A percentile compares a stretch with the other conserved stretches of the same genome.
Conservation (phyloP, 64 coral and sea anemone species). For the Montipora cactus region DNA sequence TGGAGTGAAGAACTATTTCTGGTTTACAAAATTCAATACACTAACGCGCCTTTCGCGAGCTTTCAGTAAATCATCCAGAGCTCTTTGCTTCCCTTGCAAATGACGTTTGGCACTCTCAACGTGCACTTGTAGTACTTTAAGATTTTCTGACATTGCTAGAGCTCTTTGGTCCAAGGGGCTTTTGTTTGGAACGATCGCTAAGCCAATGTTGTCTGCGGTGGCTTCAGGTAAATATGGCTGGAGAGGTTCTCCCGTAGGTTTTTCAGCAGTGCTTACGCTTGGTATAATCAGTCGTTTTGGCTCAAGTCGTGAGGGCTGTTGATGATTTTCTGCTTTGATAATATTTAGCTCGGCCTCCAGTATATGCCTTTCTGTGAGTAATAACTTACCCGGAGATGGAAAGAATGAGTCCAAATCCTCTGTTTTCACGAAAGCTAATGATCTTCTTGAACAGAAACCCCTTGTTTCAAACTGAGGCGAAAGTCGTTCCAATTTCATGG, state of each 20-base stretch:
- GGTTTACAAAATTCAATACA: no score
- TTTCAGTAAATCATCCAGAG: neutral
- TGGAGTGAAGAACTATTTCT: no score
- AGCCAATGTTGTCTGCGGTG: no score
- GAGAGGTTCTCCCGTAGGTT: neutral
- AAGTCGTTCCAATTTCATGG: neutral
- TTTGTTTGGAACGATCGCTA: neutral
- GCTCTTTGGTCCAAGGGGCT: neutral
- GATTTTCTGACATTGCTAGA: slow-evolving; percentile 27
- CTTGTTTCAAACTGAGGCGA: no score
- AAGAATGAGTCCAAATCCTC: no score
- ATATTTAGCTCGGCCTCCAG: neutral
- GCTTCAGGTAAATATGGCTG: neutral
- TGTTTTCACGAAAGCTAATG: no score
- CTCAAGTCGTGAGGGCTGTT: neutral
- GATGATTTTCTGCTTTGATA: neutral
- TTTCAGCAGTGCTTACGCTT: slow-evolving; percentile 8
- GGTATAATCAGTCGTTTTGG: neutral
- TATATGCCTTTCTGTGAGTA: no score
- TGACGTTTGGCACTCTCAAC: slow-evolving; percentile 20
- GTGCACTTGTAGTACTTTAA: slow-evolving; percentile 14
- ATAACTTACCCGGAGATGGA: no score
- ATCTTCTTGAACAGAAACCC: no score
- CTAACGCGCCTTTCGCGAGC: no score
- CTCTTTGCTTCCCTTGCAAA: slow-evolving; percentile 3